Percentiles rank a stretch among this genome's conserved stretches.
Evolutionary conservation across 2,113 vertebrate species (phyloP).

Genomic region (Oreocharis arfaki): DNA sequence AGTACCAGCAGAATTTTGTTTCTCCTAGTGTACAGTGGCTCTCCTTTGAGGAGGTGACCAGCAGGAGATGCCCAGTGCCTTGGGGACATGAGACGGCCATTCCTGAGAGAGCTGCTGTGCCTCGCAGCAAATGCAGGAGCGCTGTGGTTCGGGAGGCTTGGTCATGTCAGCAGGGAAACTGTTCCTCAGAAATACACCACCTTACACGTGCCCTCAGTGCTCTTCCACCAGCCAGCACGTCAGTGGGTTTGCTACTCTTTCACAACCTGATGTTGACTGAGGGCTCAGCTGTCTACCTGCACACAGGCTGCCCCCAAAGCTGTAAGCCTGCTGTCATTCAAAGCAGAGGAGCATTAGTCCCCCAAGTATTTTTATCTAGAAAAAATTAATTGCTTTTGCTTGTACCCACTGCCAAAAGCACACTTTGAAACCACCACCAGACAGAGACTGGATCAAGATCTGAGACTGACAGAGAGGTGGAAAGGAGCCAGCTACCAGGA

Average conservation of each 20-base stretch:
- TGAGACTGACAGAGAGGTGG: neutral
- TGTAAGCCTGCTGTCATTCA: neutral
- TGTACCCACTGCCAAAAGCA: neutral
- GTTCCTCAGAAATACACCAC: neutral
- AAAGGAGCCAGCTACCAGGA: neutral
- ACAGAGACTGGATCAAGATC: neutral
- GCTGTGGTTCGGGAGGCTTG: neutral
- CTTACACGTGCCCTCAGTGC: accelerated
- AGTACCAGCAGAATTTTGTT: neutral
- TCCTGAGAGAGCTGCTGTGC: neutral
- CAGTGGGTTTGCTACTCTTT: neutral
- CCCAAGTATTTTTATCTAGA: neutral
- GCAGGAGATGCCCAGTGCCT: neutral
- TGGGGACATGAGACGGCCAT: accelerated
- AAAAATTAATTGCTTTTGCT: neutral
- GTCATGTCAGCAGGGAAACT: neutral
- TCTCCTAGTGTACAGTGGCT: neutral
- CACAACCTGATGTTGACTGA: neutral
- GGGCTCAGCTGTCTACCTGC: neutral
- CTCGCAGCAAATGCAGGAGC: neutral
- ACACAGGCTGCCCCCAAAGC: neutral
- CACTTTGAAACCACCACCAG: neutral
- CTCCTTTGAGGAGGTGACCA: neutral
- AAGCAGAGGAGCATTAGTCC: neutral
- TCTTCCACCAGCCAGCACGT: neutral